Evolutionary conservation across 2,797 vertebrate species (phyloP).

Genomic region (Eulemur coronatus): DNA sequence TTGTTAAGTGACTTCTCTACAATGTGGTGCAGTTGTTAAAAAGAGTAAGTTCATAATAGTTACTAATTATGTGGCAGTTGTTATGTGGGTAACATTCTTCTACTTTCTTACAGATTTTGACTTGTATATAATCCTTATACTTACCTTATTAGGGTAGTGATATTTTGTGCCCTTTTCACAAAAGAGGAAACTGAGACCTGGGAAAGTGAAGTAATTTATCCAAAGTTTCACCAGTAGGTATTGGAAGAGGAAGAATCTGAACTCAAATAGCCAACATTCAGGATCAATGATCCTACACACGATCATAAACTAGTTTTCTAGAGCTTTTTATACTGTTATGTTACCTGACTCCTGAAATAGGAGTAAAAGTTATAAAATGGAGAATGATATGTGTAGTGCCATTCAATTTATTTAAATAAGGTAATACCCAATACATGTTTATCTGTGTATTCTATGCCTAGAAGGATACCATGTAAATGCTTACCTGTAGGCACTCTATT

Average conservation of each 20-base stretch:
- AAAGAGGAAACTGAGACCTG: neutral
- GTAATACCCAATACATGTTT: neutral
- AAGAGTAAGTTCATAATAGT: accelerated
- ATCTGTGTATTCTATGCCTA: accelerated
- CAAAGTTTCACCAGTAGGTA: neutral
- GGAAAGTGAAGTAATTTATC: neutral
- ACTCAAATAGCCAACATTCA: neutral
- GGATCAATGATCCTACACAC: accelerated
- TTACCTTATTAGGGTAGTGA: neutral
- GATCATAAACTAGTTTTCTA: neutral
- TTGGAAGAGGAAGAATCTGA: neutral
- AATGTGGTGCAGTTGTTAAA: accelerated
- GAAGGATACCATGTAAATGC: neutral
- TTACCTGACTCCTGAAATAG: neutral
- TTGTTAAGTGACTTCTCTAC: neutral
- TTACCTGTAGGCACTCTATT: neutral
- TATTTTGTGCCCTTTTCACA: neutral
- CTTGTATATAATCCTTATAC: neutral
- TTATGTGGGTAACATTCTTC: accelerated
- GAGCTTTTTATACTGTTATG: neutral
- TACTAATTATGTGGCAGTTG: accelerated
- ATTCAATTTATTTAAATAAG: neutral
- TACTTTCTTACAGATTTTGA: neutral
- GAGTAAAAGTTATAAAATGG: neutral
- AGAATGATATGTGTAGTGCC: neutral